Evolutionary conservation across 2,888 invertebrate genomes (phyloP), one percentile per base, ranked within the genome.

Genomic region (Ochropleura plecta): DNA sequence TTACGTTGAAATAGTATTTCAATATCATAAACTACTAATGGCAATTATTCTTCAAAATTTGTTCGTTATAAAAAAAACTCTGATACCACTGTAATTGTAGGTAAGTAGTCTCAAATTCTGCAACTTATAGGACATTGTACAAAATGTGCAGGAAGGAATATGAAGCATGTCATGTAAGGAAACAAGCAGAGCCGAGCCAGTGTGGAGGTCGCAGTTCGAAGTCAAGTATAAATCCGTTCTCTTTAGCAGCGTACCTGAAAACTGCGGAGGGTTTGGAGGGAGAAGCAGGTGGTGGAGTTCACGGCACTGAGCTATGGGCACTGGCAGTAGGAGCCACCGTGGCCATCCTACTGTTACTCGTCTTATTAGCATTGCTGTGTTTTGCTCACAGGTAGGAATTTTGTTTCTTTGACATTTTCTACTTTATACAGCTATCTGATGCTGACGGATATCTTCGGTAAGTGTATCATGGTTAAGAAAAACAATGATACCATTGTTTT

Each of bases 191-290:
- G 5, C 49, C 49, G 30, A 14, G 5, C 49, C 49, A 49, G 49
- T 49, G 14, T 49, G 14, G 16, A 49, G 48, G 12, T 12, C 20
- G 10, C 1, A n/a, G 55, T 42, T 30, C 68, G 46, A 49, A 64
- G 14, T 73, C 51, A 66, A 68, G 16, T 81, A 76, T 69, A 82
- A 67, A 79, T 69, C 67, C 73, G 18, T 76, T 64, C 55, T 73
- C 66, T 83, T 87, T 70, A 96, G 96, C 95, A 98, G 98, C 98
- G 79, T 98, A 97, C 93, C 94, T 98, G 89, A 97, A 97, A 91
- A 97, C 97, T 57, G 96, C 97, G 0, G 97, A 97, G 82, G 97
- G 97, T 5, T 93, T 97, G 81, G 96, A 95, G 79, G 97, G 97
- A 3, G 96, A 97, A 92, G 97, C 88, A 85, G 96, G 86, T 5